Evolutionary conservation across 1,140 invertebrate species (phyloP).

Genomic region (Condylostylus longicornis): DNA sequence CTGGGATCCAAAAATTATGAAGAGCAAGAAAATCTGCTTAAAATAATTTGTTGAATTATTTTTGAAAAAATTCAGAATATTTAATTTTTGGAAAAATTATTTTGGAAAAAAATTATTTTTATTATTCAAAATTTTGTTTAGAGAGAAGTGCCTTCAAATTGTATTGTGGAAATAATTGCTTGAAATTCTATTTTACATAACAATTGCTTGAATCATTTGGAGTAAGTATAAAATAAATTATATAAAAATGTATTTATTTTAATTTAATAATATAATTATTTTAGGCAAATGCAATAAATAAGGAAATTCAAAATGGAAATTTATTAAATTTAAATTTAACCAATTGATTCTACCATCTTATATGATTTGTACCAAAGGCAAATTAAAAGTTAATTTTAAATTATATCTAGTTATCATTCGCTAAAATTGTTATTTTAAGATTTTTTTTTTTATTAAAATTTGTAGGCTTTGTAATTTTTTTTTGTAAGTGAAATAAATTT

Average conservation of each 20-base stretch:
- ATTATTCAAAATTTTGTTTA: not conserved
- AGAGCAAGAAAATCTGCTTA: constrained; percentile 12
- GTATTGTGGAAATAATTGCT: not conserved
- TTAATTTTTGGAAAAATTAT: constrained; percentile 12
- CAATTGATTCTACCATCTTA: not conserved
- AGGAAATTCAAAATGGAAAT: not conserved
- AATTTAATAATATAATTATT: not conserved
- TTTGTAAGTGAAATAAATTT: no score
- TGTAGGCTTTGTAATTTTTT: no score
- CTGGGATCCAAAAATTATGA: constrained; percentile 27
- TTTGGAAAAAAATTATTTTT: not conserved
- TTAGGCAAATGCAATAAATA: not conserved
- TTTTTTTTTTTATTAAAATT: no score
- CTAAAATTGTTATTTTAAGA: no score
- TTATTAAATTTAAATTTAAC: not conserved
- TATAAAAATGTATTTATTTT: not conserved
- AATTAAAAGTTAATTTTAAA: no score
- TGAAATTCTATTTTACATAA: not conserved
- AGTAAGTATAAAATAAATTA: constrained; percentile 3
- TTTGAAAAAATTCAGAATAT: constrained; percentile 22
- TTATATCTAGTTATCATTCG: no score
- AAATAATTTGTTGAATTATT: constrained; percentile 12
- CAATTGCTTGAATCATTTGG: not conserved
- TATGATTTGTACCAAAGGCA: no score
- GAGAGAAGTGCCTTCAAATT: not conserved